phyloP scores from a whole-genome alignment of 2,888 invertebrate genomes.

The Pachymerium ferrugineum region DNA sequence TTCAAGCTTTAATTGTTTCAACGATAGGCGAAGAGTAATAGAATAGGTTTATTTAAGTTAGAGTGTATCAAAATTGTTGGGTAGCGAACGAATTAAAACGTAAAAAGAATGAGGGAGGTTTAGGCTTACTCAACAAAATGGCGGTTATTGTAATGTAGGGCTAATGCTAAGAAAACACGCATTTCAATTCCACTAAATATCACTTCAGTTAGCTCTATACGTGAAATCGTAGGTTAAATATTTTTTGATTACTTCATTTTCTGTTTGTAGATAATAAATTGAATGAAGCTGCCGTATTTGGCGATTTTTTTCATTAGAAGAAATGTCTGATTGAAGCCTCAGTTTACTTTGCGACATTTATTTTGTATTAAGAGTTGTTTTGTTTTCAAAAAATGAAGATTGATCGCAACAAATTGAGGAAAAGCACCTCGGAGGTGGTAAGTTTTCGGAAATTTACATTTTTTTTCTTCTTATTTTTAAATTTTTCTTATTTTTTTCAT shows the following conservation, averaged over 20 bases:
- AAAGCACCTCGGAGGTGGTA: slow-evolving; percentile 75
- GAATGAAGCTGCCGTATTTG: neutral
- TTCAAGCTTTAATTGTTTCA: neutral
- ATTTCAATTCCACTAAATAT: too few species aligned
- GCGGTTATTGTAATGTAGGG: neutral
- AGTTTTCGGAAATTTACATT: too few species aligned
- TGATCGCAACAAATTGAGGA: slow-evolving; percentile 70
- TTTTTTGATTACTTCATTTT: neutral
- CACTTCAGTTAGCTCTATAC: too few species aligned
- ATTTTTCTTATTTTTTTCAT: slow-evolving; percentile 24
- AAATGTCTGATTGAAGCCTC: neutral
- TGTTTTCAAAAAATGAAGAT: slow-evolving; percentile 61
- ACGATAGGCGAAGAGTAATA: neutral
- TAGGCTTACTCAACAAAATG: slow-evolving; percentile 8
- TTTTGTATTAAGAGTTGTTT: neutral
- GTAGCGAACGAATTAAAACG: neutral
- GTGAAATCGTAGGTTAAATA: neutral
- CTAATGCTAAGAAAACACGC: neutral
- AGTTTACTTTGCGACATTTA: neutral
- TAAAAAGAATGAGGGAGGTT: neutral
- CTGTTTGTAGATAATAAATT: neutral
- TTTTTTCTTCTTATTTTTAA: neutral
- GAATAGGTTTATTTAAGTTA: neutral
- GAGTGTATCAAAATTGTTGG: neutral
- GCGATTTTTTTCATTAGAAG: neutral